Conservation (phyloP, 2,888 invertebrate species). For the Ectobius pallidus region DNA sequence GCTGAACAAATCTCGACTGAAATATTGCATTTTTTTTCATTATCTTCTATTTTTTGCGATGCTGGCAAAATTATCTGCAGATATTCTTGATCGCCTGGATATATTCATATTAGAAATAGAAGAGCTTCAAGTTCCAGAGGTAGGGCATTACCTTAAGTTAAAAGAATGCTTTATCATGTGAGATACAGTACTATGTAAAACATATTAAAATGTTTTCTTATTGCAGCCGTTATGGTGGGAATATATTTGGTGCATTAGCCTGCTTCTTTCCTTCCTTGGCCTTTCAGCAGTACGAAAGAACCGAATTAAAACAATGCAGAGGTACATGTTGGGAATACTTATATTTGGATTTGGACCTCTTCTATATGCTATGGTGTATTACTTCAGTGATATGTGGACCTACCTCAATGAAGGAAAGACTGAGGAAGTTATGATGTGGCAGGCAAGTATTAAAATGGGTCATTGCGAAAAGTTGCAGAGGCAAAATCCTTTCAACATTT, state of each 20-base stretch:
- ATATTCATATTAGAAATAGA: slow-evolving; percentile 94
- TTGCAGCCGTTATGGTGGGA: slow-evolving; percentile 89
- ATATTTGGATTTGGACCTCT: slow-evolving; percentile 82
- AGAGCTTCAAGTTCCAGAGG: slow-evolving; percentile 88
- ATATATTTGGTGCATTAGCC: slow-evolving; percentile 88
- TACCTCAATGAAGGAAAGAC: slow-evolving; percentile 75
- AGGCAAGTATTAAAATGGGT: too few species aligned
- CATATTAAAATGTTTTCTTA: too few species aligned
- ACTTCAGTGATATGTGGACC: slow-evolving; percentile 82
- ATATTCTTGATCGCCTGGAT: slow-evolving; percentile 90
- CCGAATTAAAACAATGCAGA: slow-evolving; percentile 74
- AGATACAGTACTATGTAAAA: too few species aligned
- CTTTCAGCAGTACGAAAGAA: slow-evolving; percentile 87
- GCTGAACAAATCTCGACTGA: slow-evolving; percentile 93
- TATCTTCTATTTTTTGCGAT: slow-evolving; percentile 87
- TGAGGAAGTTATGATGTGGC: slow-evolving; percentile 78
- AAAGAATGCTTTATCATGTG: too few species aligned
- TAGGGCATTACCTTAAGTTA: too few species aligned
- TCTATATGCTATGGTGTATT: slow-evolving; percentile 79
- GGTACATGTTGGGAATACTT: slow-evolving; percentile 80
- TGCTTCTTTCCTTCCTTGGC: slow-evolving; percentile 83
- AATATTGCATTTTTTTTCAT: slow-evolving; percentile 94
- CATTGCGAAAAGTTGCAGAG: too few species aligned
- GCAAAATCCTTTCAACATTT: too few species aligned
- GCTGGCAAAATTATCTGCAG: slow-evolving; percentile 89